Evolutionary conservation across 2,888 invertebrate species (phyloP).

Genomic region (Amaurobius ferox): DNA sequence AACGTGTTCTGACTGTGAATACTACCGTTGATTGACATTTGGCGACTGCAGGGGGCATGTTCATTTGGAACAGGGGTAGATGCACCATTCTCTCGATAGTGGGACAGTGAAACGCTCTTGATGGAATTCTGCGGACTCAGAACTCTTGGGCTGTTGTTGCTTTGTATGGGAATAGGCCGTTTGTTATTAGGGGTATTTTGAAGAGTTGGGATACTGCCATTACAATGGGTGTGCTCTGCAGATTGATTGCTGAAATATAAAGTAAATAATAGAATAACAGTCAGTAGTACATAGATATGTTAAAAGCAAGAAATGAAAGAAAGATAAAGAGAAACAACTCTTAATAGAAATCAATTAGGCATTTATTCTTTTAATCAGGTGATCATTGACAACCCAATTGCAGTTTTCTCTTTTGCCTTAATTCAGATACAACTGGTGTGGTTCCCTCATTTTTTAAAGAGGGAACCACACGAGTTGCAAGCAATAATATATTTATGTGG

Average conservation of each 20-base stretch:
- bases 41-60: conserved; percentile 75
- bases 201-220: conserved; percentile 77
- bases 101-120: conserved; percentile 73
- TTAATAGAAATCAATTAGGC: too few relatives aligned
- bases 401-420: too few relatives aligned
- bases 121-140: conserved; percentile 87
- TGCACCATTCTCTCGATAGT: conserved; percentile 20
- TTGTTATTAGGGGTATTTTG: conserved; percentile 77
- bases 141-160: conserved; percentile 76
- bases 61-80: conserved; percentile 1
- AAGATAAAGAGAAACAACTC: too few relatives aligned
- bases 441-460: too few relatives aligned
- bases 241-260: conserved; percentile 10
- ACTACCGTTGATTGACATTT: conserved; percentile 77
- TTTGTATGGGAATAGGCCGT: conserved; percentile 75
- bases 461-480: too few relatives aligned
- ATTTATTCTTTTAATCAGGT: too few relatives aligned
- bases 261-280: too few relatives aligned
- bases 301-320: too few relatives aligned
- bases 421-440: too few relatives aligned
- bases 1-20: conserved; percentile 60
- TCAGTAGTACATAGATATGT: too few relatives aligned
- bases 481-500: too few relatives aligned
- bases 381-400: too few relatives aligned
- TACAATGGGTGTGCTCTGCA: conserved; percentile 83